phyloP scores from a whole-genome alignment of 2,113 vertebrate genomes.

The Cyanistes caeruleus region DNA sequence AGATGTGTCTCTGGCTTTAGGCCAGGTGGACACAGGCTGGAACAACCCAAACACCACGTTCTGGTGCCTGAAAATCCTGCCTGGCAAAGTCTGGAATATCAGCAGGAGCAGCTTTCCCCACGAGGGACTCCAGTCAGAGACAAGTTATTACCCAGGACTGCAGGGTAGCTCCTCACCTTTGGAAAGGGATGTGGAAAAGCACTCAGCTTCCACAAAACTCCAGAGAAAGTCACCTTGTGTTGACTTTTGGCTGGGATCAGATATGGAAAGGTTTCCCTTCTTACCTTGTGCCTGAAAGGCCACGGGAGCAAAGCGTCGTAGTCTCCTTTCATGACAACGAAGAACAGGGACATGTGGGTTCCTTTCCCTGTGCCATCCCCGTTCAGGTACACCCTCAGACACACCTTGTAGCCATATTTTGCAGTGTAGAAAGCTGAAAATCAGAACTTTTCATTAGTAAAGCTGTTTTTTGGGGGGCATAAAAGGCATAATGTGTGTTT shows the following conservation, averaged over 20 bases:
- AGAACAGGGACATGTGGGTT: slow-evolving; percentile 85
- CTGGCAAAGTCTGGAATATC: background rate
- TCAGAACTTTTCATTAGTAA: background rate
- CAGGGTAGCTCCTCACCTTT: background rate
- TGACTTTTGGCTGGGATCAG: background rate
- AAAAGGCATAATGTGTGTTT: background rate
- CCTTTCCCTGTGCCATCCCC: slow-evolving; percentile 83
- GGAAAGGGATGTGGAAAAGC: background rate
- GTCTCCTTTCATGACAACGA: slow-evolving; percentile 86
- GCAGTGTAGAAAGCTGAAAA: slow-evolving; percentile 86
- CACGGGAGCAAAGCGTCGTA: slow-evolving; percentile 83
- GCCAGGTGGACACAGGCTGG: background rate
- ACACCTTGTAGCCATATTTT: slow-evolving; percentile 84
- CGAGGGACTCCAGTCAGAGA: background rate
- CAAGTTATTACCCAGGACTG: background rate
- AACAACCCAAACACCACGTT: background rate
- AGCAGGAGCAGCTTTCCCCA: background rate
- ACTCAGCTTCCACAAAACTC: background rate
- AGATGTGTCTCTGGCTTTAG: background rate
- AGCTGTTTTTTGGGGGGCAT: background rate
- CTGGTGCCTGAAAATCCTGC: background rate
- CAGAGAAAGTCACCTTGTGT: background rate
- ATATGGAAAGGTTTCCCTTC: background rate
- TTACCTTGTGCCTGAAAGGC: slow-evolving; percentile 88
- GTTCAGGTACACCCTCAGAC: slow-evolving; percentile 83